Percentiles rank a stretch among this genome's conserved stretches.
phyloP scores from a whole-genome alignment of 2,797 vertebrate species.

The Arrhamphus sclerolepis region DNA sequence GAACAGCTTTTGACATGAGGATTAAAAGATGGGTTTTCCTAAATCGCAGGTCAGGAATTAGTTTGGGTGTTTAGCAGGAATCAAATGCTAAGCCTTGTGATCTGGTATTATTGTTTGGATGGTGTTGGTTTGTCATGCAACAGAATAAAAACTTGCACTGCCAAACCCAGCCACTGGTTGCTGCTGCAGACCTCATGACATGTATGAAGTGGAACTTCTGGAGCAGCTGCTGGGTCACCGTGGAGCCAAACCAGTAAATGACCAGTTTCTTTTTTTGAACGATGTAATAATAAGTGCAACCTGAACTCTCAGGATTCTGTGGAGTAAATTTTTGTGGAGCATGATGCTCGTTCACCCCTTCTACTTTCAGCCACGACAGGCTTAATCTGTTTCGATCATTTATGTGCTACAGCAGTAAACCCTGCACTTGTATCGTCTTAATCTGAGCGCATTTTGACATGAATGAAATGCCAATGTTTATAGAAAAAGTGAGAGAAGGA shows the following conservation, averaged over 20 bases:
- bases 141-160: slow-evolving; percentile 23
- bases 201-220: not conserved
- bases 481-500: not conserved
- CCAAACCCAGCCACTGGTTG: slow-evolving; percentile 33
- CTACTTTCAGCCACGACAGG: not conserved
- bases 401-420: slow-evolving; percentile 4
- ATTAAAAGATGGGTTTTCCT: slow-evolving; percentile 34
- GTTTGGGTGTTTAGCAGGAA: slow-evolving; percentile 42
- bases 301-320: not conserved
- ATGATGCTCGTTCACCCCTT: not conserved
- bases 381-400: slow-evolving; percentile 5
- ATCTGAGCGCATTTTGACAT: not conserved
- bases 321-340: too few species aligned
- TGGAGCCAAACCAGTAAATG: slow-evolving; percentile 11
- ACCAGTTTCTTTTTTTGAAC: slow-evolving; percentile 3
- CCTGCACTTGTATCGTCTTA: not conserved
- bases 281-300: not conserved
- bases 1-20: slow-evolving; percentile 40
- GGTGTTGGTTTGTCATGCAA: slow-evolving; percentile 48
- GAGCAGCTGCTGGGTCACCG: not conserved
- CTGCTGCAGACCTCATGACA: slow-evolving; percentile 9
- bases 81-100: slow-evolving; percentile 52
- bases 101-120: slow-evolving; percentile 44
- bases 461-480: not conserved
- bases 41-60: slow-evolving; percentile 49